Conservation (phyloP, 1,140 invertebrate genomes). For the Listronotus oregonensis region DNA sequence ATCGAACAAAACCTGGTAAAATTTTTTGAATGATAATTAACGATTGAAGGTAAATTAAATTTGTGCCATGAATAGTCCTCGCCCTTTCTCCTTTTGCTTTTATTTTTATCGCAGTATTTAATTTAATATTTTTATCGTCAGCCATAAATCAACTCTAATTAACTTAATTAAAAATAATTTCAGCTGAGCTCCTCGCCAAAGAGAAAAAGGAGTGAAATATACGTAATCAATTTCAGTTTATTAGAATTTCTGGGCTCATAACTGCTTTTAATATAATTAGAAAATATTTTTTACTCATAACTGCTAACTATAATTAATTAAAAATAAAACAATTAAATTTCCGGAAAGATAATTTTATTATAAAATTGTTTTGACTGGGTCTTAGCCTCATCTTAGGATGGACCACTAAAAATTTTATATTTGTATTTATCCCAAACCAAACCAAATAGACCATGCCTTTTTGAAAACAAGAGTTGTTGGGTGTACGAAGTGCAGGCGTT, state of each 20-base stretch:
- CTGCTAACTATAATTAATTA: too few relatives aligned
- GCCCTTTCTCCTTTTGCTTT: slow-evolving; percentile 27
- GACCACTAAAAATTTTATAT: too few relatives aligned
- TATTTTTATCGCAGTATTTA: slow-evolving; percentile 54
- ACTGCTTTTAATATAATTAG: slow-evolving; percentile 22
- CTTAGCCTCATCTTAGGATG: too few relatives aligned
- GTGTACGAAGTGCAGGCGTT: too few relatives aligned
- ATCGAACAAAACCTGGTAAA: slow-evolving; percentile 8
- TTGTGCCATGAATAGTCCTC: slow-evolving; percentile 49
- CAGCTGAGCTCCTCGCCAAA: slow-evolving; percentile 20
- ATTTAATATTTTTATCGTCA: slow-evolving; percentile 56
- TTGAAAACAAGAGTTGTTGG: too few relatives aligned
- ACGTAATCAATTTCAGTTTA: slow-evolving; percentile 35
- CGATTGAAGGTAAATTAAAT: slow-evolving; percentile 50
- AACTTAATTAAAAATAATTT: slow-evolving; percentile 58
- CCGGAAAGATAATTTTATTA: too few relatives aligned
- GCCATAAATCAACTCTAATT: slow-evolving; percentile 58
- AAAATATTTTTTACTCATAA: slow-evolving; percentile 9
- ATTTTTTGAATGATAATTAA: slow-evolving; percentile 27
- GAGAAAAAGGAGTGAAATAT: slow-evolving; percentile 25
- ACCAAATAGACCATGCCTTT: too few relatives aligned
- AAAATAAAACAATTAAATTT: too few relatives aligned
- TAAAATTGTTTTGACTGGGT: too few relatives aligned
- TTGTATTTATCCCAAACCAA: too few relatives aligned
- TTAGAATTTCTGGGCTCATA: slow-evolving; percentile 22